These are phyloP conservation scores for Chouioia cunea DNA, from an alignment of 2,888 invertebrate species.

Conservation along the genomic window DNA sequence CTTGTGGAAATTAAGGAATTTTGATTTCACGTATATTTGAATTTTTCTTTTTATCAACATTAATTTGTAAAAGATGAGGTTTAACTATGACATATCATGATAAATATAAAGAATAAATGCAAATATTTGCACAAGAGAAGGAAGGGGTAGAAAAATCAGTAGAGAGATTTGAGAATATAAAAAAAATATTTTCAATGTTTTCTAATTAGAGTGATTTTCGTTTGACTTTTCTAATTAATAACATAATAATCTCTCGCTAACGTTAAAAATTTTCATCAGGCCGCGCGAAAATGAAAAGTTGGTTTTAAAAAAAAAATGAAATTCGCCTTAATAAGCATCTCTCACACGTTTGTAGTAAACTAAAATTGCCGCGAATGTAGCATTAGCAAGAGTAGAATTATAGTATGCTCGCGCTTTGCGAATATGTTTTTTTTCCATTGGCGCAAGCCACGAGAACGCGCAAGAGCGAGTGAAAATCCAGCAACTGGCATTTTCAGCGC, in stretches of 20 bases:
- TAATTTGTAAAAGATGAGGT: not conserved
- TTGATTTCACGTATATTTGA: too few relatives aligned
- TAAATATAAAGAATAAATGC: not conserved
- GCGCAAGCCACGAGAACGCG: not conserved
- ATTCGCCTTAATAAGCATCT: not conserved
- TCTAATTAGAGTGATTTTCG: too few relatives aligned
- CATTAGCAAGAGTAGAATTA: conserved; percentile 7
- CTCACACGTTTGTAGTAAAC: conserved; percentile 4
- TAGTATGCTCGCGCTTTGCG: not conserved
- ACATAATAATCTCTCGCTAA: too few relatives aligned
- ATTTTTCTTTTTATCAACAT: too few relatives aligned
- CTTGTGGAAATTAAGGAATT: too few relatives aligned
- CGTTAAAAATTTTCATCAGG: too few relatives aligned
- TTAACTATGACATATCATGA: not conserved
- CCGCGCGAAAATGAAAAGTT: not conserved
- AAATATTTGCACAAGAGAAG: not conserved
- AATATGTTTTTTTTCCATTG: conserved; percentile 8
- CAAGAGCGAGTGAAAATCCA: not conserved
- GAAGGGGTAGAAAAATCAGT: not conserved
- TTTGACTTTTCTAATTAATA: too few relatives aligned
- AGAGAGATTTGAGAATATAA: too few relatives aligned
- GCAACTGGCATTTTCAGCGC: conserved; percentile 16
- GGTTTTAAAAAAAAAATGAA: not conserved
- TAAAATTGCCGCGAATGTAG: conserved; percentile 9
- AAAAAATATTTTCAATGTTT: too few relatives aligned